Evolutionary conservation across 2,797 vertebrate species (phyloP).

Genomic region (Danio tinwini): DNA sequence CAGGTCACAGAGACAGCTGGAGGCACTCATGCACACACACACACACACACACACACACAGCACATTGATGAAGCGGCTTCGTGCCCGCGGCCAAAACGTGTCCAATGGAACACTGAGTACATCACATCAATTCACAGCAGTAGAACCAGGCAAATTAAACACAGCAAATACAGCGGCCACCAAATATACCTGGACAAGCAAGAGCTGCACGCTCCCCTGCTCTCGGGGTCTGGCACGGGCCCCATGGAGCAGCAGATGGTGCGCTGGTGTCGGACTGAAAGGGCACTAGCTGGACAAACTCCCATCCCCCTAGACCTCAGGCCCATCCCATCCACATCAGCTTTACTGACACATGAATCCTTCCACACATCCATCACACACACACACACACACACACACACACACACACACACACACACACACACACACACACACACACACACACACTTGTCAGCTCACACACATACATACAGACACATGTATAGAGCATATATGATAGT

Average conservation of each 20-base stretch:
- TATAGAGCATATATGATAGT: constrained; percentile 70
- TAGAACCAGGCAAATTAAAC: constrained; percentile 64
- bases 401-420: no score
- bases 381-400: no score
- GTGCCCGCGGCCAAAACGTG: constrained; percentile 69
- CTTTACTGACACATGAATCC: constrained; percentile 72
- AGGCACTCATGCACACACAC: constrained; percentile 66
- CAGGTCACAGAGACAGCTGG: constrained; percentile 67
- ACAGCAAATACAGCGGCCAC: constrained; percentile 46
- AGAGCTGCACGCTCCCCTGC: constrained; percentile 48
- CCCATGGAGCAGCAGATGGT: constrained; percentile 78
- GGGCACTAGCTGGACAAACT: constrained; percentile 75
- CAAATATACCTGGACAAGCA: constrained; percentile 69
- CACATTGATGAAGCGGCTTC: constrained; percentile 61
- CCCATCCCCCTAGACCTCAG: constrained; percentile 49
- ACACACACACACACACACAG: constrained; percentile 54
- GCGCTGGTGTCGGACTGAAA: constrained; percentile 71
- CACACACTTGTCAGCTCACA: constrained; percentile 23
- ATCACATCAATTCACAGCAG: constrained; percentile 65
- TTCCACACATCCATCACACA: constrained; percentile 57
- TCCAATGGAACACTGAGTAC: constrained; percentile 67
- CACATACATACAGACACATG: constrained; percentile 34
- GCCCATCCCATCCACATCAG: constrained; percentile 60
- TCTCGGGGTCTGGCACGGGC: constrained; percentile 65
- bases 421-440: no score